A percentile compares a stretch with the other conserved stretches of the same genome.
These are phyloP conservation scores for Hyposoter didymator DNA, from an alignment of 2,888 invertebrate species.

Conservation along the genomic window DNA sequence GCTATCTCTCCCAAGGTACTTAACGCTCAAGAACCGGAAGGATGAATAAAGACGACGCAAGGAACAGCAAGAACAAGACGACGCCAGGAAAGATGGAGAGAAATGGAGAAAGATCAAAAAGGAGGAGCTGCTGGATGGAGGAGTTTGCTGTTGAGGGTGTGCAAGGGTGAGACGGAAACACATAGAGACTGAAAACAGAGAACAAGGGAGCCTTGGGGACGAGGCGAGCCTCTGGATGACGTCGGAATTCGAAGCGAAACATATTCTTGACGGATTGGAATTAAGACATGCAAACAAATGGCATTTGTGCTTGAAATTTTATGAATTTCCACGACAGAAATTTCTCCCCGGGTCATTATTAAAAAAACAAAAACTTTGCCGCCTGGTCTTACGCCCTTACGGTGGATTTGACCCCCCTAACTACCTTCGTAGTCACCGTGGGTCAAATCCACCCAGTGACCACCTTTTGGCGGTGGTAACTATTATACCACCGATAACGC, in stretches of 20 bases:
- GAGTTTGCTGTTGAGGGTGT: constrained; percentile 25
- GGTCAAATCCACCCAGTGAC: too few species aligned
- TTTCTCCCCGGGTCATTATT: neutral
- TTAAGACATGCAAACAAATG: constrained; percentile 19
- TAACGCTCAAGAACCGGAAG: constrained; percentile 70
- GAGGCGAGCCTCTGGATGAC: constrained; percentile 27
- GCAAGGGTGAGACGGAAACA: constrained; percentile 37
- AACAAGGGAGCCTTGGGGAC: constrained; percentile 10
- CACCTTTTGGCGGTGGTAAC: too few species aligned
- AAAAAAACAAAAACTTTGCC: neutral
- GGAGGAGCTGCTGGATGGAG: constrained; percentile 16
- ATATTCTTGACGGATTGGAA: constrained; percentile 32
- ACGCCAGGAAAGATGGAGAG: constrained; percentile 27
- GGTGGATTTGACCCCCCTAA: too few species aligned
- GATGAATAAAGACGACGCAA: constrained; percentile 63
- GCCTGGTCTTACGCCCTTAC: neutral
- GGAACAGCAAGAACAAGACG: constrained; percentile 46
- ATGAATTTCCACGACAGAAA: neutral
- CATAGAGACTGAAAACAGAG: constrained; percentile 37
- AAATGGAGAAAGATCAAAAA: constrained; percentile 34
- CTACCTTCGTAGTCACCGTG: too few species aligned
- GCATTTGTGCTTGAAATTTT: neutral
- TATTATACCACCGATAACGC: too few species aligned
- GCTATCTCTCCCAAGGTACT: constrained; percentile 81
- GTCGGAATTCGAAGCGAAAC: constrained; percentile 38